phyloP scores from a whole-genome alignment of 2,113 vertebrate genomes.

The Xenus cinereus region DNA sequence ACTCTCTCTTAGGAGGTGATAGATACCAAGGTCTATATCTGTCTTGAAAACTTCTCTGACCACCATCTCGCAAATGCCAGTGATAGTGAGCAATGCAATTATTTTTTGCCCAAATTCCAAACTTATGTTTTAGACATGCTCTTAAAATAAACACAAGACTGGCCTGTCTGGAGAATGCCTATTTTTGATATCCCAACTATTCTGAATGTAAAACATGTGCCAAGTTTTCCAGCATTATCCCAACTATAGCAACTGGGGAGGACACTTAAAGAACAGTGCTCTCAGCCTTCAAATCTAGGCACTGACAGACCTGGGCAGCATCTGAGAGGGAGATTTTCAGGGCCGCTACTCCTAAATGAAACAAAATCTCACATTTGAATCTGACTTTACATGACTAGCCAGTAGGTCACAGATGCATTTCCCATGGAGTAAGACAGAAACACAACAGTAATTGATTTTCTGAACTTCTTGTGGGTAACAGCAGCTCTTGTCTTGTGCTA shows the following conservation, averaged over 20 bases:
- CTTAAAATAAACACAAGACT: background rate
- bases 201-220: background rate
- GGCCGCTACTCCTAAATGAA: background rate
- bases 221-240: background rate
- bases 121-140: rapidly evolving
- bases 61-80: background rate
- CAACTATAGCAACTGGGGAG: background rate
- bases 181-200: background rate
- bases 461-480: background rate
- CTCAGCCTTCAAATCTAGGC: background rate
- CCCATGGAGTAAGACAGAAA: background rate
- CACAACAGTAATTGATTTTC: background rate
- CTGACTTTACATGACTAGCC: background rate
- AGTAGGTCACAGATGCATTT: background rate
- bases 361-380: background rate
- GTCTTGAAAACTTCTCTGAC: background rate
- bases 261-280: background rate
- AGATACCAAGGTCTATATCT: background rate
- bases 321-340: background rate
- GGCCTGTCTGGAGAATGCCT: background rate
- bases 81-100: rapidly evolving
- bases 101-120: background rate
- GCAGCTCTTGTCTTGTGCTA: background rate
- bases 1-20: background rate
- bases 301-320: background rate